These are phyloP conservation scores for Dendrophyllia cribrosa DNA, from an alignment of 64 coral and sea anemone genomes.

Conservation along the genomic window DNA sequence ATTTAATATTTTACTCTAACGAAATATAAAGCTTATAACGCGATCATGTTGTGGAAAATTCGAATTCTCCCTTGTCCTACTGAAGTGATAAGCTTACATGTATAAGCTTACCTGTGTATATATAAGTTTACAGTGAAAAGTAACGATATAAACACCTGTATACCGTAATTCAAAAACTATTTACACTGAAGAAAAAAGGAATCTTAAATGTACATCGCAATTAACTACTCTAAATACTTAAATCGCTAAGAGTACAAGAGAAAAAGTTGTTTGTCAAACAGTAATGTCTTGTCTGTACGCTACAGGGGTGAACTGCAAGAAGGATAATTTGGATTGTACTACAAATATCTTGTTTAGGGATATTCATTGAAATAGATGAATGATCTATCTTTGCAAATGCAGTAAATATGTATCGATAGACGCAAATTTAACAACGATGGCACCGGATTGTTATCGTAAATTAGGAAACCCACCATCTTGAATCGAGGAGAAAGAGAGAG, in stretches of 20 bases:
- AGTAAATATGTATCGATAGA: background rate
- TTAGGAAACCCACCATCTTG: slow-evolving; percentile 67
- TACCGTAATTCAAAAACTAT: background rate
- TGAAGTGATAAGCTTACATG: background rate
- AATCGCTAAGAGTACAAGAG: background rate
- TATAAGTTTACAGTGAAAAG: background rate
- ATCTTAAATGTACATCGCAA: background rate
- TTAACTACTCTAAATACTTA: background rate
- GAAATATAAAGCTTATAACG: background rate
- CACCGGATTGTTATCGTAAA: slow-evolving; percentile 33
- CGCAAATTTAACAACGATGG: slow-evolving; percentile 6
- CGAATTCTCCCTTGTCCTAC: background rate
- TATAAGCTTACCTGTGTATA: background rate
- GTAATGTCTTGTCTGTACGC: background rate
- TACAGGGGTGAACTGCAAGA: background rate
- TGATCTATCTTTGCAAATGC: background rate
- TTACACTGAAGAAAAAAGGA: background rate
- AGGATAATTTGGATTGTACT: background rate
- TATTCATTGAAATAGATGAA: background rate
- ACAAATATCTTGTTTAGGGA: background rate
- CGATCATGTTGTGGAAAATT: background rate
- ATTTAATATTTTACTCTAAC: no score
- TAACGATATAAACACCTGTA: background rate
- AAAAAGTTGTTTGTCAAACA: background rate
- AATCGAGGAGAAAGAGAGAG: slow-evolving; percentile 65